Percentiles rank a stretch among this genome's conserved stretches.
phyloP scores from a whole-genome alignment of 1,140 invertebrate species.

The Lordiphosa mommai region DNA sequence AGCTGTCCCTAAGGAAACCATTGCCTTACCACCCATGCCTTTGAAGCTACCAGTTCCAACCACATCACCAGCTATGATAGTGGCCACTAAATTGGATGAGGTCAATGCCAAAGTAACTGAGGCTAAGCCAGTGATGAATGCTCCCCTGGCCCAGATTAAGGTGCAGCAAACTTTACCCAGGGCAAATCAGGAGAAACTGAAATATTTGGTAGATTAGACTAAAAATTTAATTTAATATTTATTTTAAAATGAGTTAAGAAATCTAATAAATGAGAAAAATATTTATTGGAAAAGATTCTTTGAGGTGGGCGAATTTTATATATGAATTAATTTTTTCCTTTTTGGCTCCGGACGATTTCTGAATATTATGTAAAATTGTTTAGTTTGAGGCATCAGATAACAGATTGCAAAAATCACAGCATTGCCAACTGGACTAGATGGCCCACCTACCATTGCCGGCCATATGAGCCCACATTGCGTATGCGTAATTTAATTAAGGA shows the following conservation, averaged over 20 bases:
- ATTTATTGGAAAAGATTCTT: neutral
- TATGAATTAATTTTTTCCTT: too few species aligned
- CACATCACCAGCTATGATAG: slow-evolving; percentile 6
- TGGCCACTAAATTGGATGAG: neutral
- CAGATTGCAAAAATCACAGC: too few species aligned
- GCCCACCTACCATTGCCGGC: too few species aligned
- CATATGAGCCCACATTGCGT: too few species aligned
- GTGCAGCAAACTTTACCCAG: slow-evolving; percentile 14
- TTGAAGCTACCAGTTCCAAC: slow-evolving; percentile 22
- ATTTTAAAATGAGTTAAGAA: slow-evolving; percentile 47
- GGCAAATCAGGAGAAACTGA: slow-evolving; percentile 42
- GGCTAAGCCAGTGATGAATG: neutral
- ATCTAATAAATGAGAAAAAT: slow-evolving; percentile 10
- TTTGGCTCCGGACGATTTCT: too few species aligned
- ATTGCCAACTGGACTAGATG: too few species aligned
- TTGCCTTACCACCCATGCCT: slow-evolving; percentile 50
- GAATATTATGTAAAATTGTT: too few species aligned
- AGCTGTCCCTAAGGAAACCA: slow-evolving; percentile 20
- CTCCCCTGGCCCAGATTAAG: neutral
- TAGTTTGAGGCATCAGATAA: too few species aligned
- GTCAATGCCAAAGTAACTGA: slow-evolving; percentile 4
- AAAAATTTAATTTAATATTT: slow-evolving; percentile 25
- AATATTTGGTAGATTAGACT: slow-evolving; percentile 42
- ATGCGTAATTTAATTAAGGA: too few species aligned
- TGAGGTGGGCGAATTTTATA: too few species aligned